Percentiles rank a stretch among this genome's conserved stretches.
These are phyloP conservation scores for Hiodon alosoides DNA, from an alignment of 2,113 vertebrate genomes.

Conservation along the genomic window DNA sequence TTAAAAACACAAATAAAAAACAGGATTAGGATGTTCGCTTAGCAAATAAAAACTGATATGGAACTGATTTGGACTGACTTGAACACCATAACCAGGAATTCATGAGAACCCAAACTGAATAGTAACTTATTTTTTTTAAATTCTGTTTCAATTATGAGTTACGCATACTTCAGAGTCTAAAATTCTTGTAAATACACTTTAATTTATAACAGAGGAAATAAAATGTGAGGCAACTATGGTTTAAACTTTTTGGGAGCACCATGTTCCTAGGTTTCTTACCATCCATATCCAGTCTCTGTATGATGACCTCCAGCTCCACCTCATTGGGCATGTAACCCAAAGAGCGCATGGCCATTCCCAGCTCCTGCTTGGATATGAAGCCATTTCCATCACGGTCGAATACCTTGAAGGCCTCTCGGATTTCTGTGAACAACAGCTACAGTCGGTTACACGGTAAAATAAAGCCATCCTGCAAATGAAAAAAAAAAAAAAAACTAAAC, in stretches of 20 bases:
- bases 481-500: background rate
- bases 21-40: no score
- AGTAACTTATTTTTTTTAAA: no score
- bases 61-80: no score
- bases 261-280: slow-evolving; percentile 59
- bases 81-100: no score
- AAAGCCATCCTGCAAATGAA: slow-evolving; percentile 11
- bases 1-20: no score
- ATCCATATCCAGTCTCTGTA: slow-evolving; percentile 92
- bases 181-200: no score
- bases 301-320: slow-evolving; percentile 91
- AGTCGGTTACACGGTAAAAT: slow-evolving; percentile 15
- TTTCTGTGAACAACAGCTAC: slow-evolving; percentile 61
- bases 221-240: background rate
- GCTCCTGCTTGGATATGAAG: slow-evolving; percentile 96
- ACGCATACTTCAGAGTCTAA: no score
- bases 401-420: slow-evolving; percentile 90
- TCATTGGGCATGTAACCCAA: slow-evolving; percentile 95
- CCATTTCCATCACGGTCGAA: slow-evolving; percentile 90
- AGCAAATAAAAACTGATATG: no score
- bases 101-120: no score
- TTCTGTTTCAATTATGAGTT: no score
- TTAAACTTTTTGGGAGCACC: background rate
- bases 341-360: slow-evolving; percentile 90
- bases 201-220: no score